phyloP scores from a whole-genome alignment of 1,140 invertebrate species.

The Micrasema longulum region DNA sequence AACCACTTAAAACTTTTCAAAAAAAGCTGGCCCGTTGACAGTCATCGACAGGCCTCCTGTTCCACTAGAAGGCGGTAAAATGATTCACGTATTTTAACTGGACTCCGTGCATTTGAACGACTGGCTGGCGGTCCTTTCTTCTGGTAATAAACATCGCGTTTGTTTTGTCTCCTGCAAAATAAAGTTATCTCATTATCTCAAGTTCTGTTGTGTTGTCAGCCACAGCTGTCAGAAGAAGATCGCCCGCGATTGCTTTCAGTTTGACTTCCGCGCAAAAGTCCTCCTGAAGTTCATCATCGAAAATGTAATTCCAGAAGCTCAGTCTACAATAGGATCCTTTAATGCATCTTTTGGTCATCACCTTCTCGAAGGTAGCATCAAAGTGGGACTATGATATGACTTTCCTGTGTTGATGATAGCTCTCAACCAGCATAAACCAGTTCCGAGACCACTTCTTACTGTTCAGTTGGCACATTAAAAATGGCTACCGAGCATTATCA shows the following conservation, averaged over 20 bases:
- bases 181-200: not conserved
- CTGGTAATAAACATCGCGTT: slow-evolving; percentile 7
- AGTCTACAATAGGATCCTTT: slow-evolving; percentile 14
- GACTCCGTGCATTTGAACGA: not conserved
- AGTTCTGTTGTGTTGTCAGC: not conserved
- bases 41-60: no score
- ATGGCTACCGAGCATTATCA: slow-evolving; percentile 56
- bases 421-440: not conserved
- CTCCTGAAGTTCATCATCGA: slow-evolving; percentile 23
- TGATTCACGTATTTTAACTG: not conserved
- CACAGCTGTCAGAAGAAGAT: slow-evolving; percentile 9
- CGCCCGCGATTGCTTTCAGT: slow-evolving; percentile 4
- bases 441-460: slow-evolving; percentile 29
- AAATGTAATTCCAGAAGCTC: slow-evolving; percentile 25
- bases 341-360: not conserved
- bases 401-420: not conserved
- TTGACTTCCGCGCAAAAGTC: not conserved
- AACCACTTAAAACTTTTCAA: no score
- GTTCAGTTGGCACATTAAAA: slow-evolving; percentile 34
- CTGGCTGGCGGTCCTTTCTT: slow-evolving; percentile 4
- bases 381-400: not conserved
- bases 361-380: not conserved
- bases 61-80: no score
- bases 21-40: no score
- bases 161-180: not conserved